Evolutionary conservation across 1,140 invertebrate species (phyloP), one percentile per base, ranked within the genome.

Genomic region (Ctenoplectra terminalis): DNA sequence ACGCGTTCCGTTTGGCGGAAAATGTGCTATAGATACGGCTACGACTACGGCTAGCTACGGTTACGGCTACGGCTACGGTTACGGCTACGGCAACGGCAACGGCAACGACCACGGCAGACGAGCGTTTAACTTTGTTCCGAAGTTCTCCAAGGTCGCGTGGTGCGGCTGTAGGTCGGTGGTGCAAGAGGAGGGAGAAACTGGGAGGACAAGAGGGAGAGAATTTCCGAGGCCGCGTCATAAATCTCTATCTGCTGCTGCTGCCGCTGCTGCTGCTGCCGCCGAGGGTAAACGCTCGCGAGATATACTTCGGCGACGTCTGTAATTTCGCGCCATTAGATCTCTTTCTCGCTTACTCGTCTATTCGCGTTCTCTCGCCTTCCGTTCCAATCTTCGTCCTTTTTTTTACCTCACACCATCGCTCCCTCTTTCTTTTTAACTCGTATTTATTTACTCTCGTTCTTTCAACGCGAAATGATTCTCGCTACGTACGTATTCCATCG

Each of bases 61-160:
- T 23, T 52, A 52, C 23, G 50, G 23, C 50, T 52, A 11, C 60
- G 34, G 34, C 20, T 61, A 64, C n/a, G 20, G 20, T 8, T 34
- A 61, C 31, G 60, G 23, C 26, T 8, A 26, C n/a, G 40, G 40
- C n/a, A 31, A 50, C 17, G 66, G 23, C 7, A 76, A 85, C 85
- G 85, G 71, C 74, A 82, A 77, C 79, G 82, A 70, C 85, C 71
- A 75, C 70, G 80, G 63, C 72, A 83, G 85, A 84, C 83, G 86
- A 88, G 63, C 83, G 86, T 91, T 91, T 90, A 92, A 92, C 92
- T 92, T 92, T 92, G 91, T 92, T 92, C 89, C 87, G 83, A 92
- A 92, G 91, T 92, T 92, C 88, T 91, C 90, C 92, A 92, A 92
- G 92, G 92, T 92, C 92, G 91, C 88, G 70, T 74, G 79, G 76